These are phyloP conservation scores for Drosophila tani DNA, from an alignment of 1,140 invertebrate species.

Conservation along the genomic window DNA sequence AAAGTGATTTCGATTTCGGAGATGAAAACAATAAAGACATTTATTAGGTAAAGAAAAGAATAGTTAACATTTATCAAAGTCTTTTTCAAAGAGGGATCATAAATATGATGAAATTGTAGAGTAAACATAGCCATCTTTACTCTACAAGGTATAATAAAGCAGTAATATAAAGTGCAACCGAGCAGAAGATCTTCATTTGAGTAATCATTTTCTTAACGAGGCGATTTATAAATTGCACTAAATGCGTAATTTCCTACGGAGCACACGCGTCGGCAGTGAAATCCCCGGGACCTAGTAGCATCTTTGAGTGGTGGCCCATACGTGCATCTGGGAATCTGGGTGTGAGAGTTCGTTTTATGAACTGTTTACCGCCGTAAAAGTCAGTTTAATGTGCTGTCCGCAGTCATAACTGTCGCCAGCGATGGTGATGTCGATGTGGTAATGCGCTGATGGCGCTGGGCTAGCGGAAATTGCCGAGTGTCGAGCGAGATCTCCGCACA, in stretches of 20 bases:
- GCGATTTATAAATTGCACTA: conserved; percentile 11
- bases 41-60: background rate
- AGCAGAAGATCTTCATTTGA: too few species aligned
- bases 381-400: conserved; percentile 75
- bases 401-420: conserved; percentile 74
- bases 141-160: background rate
- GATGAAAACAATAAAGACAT: conserved; percentile 2
- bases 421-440: conserved; percentile 23
- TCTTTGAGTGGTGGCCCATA: conserved; percentile 41
- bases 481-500: conserved; percentile 51
- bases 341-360: conserved; percentile 63
- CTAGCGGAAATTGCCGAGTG: conserved; percentile 72
- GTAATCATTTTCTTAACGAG: conserved; percentile 3
- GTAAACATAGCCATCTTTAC: too few species aligned
- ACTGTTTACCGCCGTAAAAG: conserved; percentile 81
- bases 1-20: background rate
- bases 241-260: conserved; percentile 14
- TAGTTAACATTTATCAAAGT: background rate
- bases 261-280: conserved; percentile 44
- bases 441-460: conserved; percentile 31
- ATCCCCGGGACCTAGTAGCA: conserved; percentile 30
- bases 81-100: too few species aligned
- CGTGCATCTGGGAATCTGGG: conserved; percentile 39
- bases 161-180: background rate
- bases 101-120: background rate